Evolutionary conservation across 2,113 vertebrate species (phyloP).

Genomic region (Syngnathus floridae): DNA sequence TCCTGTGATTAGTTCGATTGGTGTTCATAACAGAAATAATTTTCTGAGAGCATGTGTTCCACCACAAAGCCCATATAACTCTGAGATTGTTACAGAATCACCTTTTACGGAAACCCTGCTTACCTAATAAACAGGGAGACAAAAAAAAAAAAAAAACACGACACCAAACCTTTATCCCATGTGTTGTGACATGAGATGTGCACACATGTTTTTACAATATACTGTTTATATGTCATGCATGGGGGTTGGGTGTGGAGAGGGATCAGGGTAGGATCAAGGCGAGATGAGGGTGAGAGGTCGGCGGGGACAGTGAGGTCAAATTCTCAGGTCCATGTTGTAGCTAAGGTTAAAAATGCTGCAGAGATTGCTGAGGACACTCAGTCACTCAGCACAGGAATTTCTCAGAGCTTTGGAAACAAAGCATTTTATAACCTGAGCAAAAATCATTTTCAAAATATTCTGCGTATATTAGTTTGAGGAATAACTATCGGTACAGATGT

Average conservation of each 20-base stretch:
- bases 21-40: neutral
- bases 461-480: neutral
- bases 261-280: constrained; percentile 17
- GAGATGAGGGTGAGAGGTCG: constrained; percentile 40
- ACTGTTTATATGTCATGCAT: neutral
- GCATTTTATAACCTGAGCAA: constrained; percentile 19
- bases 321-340: constrained; percentile 18
- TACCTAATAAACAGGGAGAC: neutral
- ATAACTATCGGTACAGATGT: constrained; percentile 25
- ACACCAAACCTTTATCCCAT: neutral
- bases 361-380: constrained; percentile 45
- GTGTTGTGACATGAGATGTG: neutral
- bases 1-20: neutral
- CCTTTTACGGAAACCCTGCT: neutral
- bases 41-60: neutral
- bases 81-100: neutral
- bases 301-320: constrained; percentile 40
- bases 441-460: constrained; percentile 14
- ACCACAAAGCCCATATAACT: neutral
- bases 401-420: constrained; percentile 22
- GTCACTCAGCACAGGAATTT: constrained; percentile 14
- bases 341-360: constrained; percentile 41
- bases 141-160: neutral
- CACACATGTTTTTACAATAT: neutral
- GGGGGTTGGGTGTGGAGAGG: constrained; percentile 3